Percentiles rank a stretch among this genome's conserved stretches.
Conservation (phyloP, 2,888 invertebrate genomes). For the Chymomyza fuscimana region DNA sequence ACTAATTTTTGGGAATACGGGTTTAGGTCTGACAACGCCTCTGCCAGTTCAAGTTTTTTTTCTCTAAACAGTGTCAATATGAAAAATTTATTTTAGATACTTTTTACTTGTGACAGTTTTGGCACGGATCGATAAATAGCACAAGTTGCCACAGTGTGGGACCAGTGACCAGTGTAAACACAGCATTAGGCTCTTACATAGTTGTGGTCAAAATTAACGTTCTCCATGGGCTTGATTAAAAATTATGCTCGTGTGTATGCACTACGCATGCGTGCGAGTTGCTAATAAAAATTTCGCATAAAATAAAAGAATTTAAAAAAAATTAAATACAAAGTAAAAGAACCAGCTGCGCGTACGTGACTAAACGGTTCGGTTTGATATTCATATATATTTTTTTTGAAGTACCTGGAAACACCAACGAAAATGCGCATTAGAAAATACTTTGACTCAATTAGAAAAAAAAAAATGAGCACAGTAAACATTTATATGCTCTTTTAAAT, state of each 20-base stretch:
- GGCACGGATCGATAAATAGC: too few relatives aligned
- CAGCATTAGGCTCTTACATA: conserved; percentile 8
- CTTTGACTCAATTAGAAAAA: conserved; percentile 21
- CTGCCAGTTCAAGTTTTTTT: too few relatives aligned
- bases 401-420: conserved; percentile 29
- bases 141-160: too few relatives aligned
- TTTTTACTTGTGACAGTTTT: too few relatives aligned
- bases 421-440: conserved; percentile 62
- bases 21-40: too few relatives aligned
- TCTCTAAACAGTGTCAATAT: too few relatives aligned
- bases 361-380: conserved; percentile 26
- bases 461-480: not conserved
- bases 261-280: conserved; percentile 49
- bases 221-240: conserved; percentile 13
- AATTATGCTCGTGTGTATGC: conserved; percentile 48
- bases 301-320: conserved; percentile 24
- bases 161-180: too few relatives aligned
- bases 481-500: too few relatives aligned
- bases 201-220: conserved; percentile 44
- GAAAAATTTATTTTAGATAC: too few relatives aligned
- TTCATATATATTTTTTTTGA: not conserved
- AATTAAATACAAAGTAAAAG: not conserved
- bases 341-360: conserved; percentile 31
- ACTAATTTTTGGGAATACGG: too few relatives aligned
- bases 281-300: conserved; percentile 19